Percentiles rank a stretch among this genome's conserved stretches.
These are phyloP conservation scores for Heliocidaris tuberculata DNA, from an alignment of 35 echinoderm and acorn worm species.

Conservation along the genomic window DNA sequence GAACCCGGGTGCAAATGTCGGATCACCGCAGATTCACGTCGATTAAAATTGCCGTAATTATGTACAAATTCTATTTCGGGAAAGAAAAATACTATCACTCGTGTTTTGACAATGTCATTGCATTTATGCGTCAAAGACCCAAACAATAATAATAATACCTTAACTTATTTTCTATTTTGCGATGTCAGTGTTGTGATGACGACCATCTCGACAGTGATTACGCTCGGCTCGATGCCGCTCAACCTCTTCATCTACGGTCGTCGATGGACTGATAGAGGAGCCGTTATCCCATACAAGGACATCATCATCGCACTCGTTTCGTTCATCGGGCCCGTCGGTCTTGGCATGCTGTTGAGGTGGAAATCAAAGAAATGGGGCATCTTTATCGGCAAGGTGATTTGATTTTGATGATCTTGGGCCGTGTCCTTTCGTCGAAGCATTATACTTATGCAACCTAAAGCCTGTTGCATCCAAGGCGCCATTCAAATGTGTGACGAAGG, in stretches of 20 bases:
- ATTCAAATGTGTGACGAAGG: too few species aligned
- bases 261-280: slow-evolving; percentile 63
- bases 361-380: slow-evolving; percentile 43
- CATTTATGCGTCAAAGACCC: too few species aligned
- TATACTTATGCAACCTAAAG: too few species aligned
- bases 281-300: slow-evolving; percentile 66
- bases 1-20: too few species aligned
- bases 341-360: slow-evolving; percentile 70
- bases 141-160: too few species aligned
- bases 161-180: background rate
- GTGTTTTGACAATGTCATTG: too few species aligned
- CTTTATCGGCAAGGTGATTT: slow-evolving; percentile 50
- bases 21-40: too few species aligned
- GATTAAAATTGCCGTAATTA: too few species aligned
- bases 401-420: background rate
- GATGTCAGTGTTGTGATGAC: slow-evolving; percentile 73
- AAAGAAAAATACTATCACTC: too few species aligned
- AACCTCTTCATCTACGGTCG: slow-evolving; percentile 75
- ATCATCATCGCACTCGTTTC: slow-evolving; percentile 68
- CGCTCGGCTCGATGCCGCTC: slow-evolving; percentile 73
- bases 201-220: slow-evolving; percentile 59
- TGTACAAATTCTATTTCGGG: too few species aligned
- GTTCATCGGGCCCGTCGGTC: slow-evolving; percentile 60
- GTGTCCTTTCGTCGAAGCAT: background rate
- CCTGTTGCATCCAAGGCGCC: too few species aligned